Base-by-base conservation (phyloP, 2,888 invertebrate species). In the Matsumyia berberina region DNA sequence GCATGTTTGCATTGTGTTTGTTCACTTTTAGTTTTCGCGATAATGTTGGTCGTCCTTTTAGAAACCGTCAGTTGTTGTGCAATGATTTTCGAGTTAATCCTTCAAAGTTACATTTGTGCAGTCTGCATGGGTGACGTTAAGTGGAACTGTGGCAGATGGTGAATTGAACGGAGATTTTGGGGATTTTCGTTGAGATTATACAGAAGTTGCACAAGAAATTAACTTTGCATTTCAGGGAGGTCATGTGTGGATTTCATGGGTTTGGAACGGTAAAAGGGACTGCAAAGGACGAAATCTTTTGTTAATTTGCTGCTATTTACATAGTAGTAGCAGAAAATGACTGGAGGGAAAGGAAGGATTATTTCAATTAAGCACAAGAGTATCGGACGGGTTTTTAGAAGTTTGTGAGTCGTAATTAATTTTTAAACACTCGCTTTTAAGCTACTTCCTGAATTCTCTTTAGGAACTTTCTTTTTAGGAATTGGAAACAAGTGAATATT, bases 71-170 rank as follows among this genome's bases (percentile, higher is more conserved):
- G 35, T 60, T 72, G 19, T 62, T 11, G 24, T 64, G 35, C 44
- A 57, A 74, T 66, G 74, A 57, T 57, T 74, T 66, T 49, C 55
- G 1, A 57, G 64, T 74, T 74, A 57, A 57, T 74, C 46, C 64
- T 31, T 74, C 55, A 74, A 49, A 62, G 33, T 66, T 74, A 49
- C n/a, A 0, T 8, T 15, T 31, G 39, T n/a, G 15, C 35, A 29
- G 4, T 15, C 8, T 53, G 39, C 8, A 7, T 12, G 31, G 37
- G n/a, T 8, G 29, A 11, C 33, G 19, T 44, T 35, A 46, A 11
- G 19, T 44, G 31, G 29, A 35, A 44, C 8, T 17, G 37, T 51
- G 31, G 37, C 39, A 49, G 37, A 49, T 72, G 46, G 58, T 37
- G 33, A 11, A 35, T 51, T 39, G 33, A 60, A 35, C 9, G 39